Evolutionary conservation across 2,113 vertebrate species (phyloP).

Genomic region (Oreamnos americanus): DNA sequence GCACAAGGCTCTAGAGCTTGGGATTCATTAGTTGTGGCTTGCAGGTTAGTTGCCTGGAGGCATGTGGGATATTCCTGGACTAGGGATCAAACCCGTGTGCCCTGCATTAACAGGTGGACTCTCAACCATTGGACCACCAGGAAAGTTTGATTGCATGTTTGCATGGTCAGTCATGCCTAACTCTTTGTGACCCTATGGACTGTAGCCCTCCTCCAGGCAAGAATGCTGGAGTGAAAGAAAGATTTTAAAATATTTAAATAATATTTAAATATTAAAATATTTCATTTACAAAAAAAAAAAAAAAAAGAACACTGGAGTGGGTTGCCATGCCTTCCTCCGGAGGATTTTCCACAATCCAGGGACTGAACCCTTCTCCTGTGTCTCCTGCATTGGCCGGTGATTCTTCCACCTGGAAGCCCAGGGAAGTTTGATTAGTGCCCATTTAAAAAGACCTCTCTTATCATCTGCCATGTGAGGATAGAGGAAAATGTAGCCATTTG

Average conservation of each 20-base stretch:
- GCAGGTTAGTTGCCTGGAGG: not conserved
- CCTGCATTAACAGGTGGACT: not conserved
- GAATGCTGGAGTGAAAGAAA: not conserved
- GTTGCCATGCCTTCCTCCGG: not conserved
- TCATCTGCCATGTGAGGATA: not conserved
- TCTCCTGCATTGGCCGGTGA: not conserved
- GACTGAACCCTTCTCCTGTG: not conserved
- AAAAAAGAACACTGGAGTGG: not conserved
- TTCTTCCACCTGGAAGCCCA: not conserved
- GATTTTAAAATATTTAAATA: not conserved
- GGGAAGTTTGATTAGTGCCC: not conserved
- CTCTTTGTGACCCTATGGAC: not conserved
- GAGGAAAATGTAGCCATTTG: not conserved
- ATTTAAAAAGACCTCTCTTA: not conserved
- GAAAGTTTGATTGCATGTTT: not conserved
- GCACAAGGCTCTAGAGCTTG: not conserved
- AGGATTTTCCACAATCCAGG: not conserved
- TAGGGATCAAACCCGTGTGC: not conserved
- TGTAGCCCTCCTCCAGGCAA: not conserved
- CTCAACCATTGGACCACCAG: not conserved
- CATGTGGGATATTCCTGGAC: not conserved
- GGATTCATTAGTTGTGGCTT: not conserved
- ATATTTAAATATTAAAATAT: not conserved
- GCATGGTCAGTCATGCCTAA: not conserved
- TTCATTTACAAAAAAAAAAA: not conserved